These are phyloP conservation scores for Panorpa germanica DNA, from an alignment of 2,888 invertebrate species.

Conservation along the genomic window DNA sequence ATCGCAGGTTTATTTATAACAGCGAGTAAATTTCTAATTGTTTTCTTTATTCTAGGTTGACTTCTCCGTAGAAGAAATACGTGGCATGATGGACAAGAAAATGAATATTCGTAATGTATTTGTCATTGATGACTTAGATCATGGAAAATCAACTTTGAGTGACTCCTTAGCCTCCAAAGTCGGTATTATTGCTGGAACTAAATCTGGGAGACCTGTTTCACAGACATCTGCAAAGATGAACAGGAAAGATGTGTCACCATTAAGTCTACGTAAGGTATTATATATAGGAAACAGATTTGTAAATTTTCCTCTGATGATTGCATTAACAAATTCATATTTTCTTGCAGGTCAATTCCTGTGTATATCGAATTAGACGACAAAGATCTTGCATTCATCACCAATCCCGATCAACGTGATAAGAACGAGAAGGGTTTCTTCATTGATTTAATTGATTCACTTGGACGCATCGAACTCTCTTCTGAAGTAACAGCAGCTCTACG, in stretches of 20 bases:
- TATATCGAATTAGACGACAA: constrained; percentile 93
- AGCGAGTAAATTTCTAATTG: too few relatives aligned
- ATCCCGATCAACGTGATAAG: constrained; percentile 79
- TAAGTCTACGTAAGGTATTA: constrained; percentile 84
- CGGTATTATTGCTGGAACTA: constrained; percentile 97
- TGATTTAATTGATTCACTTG: constrained; percentile 99
- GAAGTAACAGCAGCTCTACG: constrained; percentile 99
- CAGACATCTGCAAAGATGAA: constrained; percentile 98
- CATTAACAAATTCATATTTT: constrained; percentile 10
- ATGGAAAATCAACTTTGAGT: constrained; percentile 98
- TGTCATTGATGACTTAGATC: constrained; percentile 99
- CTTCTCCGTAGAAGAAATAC: constrained; percentile 99
- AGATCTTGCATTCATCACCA: constrained; percentile 86
- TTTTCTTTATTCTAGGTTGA: constrained; percentile 71
- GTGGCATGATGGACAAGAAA: constrained; percentile 99
- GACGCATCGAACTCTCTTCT: constrained; percentile 99
- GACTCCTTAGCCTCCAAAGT: constrained; percentile 99
- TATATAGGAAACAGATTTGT: too few relatives aligned
- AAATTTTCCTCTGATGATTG: too few relatives aligned
- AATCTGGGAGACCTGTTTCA: constrained; percentile 99
- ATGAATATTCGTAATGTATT: constrained; percentile 99
- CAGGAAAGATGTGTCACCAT: constrained; percentile 99
- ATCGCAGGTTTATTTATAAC: too few relatives aligned
- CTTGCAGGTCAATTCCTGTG: constrained; percentile 90
- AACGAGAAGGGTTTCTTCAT: constrained; percentile 92